phyloP scores from a whole-genome alignment of 2,888 invertebrate genomes.

The Eudasyphora cyanicolor region DNA sequence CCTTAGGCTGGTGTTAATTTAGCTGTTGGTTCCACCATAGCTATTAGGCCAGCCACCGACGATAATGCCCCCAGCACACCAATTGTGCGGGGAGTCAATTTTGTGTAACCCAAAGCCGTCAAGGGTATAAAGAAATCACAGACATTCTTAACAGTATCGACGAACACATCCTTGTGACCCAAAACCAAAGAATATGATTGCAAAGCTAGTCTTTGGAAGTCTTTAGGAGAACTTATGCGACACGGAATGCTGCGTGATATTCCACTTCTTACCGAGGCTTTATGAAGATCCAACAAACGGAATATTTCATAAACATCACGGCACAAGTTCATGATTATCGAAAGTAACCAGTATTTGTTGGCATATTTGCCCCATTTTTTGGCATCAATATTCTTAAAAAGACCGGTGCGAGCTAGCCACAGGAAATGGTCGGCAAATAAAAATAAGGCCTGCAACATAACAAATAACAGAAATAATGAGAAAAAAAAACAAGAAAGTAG shows the following conservation, averaged over 20 bases:
- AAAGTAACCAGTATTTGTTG: constrained; percentile 92
- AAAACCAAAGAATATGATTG: constrained; percentile 73
- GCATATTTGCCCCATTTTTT: constrained; percentile 88
- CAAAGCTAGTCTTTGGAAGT: constrained; percentile 70
- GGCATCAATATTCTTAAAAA: constrained; percentile 84
- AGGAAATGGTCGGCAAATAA: constrained; percentile 92
- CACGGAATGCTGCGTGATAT: constrained; percentile 73
- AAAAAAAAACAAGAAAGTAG: too few relatives aligned
- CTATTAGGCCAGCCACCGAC: constrained; percentile 89
- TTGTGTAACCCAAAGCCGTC: constrained; percentile 88
- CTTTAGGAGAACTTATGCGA: constrained; percentile 70
- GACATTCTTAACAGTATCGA: constrained; percentile 91
- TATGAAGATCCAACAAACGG: constrained; percentile 83
- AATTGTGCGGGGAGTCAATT: constrained; percentile 88
- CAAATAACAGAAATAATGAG: too few relatives aligned
- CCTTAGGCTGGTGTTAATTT: constrained; percentile 84
- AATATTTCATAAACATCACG: constrained; percentile 93
- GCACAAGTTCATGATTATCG: constrained; percentile 88
- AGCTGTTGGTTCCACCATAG: constrained; percentile 88
- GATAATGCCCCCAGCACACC: constrained; percentile 91
- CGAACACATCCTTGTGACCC: constrained; percentile 84
- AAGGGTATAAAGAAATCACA: constrained; percentile 94
- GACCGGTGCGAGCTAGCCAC: constrained; percentile 89
- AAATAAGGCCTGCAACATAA: constrained; percentile 88
- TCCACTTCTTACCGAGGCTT: constrained; percentile 78